These are phyloP conservation scores for Andrena praecox DNA, from an alignment of 2,888 invertebrate species.

Conservation along the genomic window DNA sequence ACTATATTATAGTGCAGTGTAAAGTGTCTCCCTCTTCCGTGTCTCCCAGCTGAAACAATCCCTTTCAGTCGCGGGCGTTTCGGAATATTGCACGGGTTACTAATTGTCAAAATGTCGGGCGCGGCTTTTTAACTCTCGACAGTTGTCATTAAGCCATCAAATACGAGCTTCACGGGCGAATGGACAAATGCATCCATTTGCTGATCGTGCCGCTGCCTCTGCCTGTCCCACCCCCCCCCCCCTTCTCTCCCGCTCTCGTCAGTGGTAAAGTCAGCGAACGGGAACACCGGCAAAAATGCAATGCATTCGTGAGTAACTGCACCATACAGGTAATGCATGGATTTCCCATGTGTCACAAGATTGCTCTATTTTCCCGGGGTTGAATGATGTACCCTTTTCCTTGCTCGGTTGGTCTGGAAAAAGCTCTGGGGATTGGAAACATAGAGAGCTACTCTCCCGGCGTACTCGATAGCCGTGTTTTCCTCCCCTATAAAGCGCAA, in stretches of 20 bases:
- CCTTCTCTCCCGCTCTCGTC: neutral
- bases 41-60: slow-evolving; percentile 10
- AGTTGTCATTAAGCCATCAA: slow-evolving; percentile 52
- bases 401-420: slow-evolving; percentile 64
- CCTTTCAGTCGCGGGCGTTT: neutral
- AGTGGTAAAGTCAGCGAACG: slow-evolving; percentile 24
- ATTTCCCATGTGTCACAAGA: slow-evolving; percentile 69
- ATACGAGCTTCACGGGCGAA: slow-evolving; percentile 29
- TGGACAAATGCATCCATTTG: slow-evolving; percentile 53
- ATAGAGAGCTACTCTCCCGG: slow-evolving; percentile 55
- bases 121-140: slow-evolving; percentile 40
- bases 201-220: slow-evolving; percentile 43
- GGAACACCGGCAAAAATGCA: slow-evolving; percentile 45
- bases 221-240: neutral
- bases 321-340: slow-evolving; percentile 61
- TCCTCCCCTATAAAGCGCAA: slow-evolving; percentile 39
- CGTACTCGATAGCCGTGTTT: slow-evolving; percentile 50
- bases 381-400: slow-evolving; percentile 67
- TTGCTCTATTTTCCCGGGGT: slow-evolving; percentile 65
- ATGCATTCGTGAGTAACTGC: slow-evolving; percentile 54
- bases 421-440: slow-evolving; percentile 60
- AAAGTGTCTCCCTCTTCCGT: neutral
- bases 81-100: neutral
- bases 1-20: neutral
- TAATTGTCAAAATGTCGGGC: slow-evolving; percentile 34